A percentile compares a stretch with the other conserved stretches of the same genome.
These are phyloP conservation scores for Drosophila pseudoananassae DNA, from an alignment of 1,140 invertebrate species.

Conservation along the genomic window DNA sequence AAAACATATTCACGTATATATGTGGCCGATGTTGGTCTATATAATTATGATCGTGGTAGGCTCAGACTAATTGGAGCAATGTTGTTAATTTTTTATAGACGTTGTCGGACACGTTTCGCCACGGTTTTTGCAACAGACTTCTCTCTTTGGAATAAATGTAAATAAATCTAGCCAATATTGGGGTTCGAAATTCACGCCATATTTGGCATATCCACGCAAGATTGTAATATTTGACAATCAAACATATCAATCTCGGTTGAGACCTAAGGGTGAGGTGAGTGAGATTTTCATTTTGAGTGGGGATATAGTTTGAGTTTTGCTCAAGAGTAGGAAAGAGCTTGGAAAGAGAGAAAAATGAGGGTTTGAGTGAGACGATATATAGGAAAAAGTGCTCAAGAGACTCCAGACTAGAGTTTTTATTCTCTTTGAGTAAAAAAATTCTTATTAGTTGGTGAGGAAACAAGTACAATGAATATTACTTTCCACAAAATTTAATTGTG, in stretches of 20 bases:
- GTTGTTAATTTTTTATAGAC: slow-evolving; percentile 26
- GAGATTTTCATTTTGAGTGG: neutral
- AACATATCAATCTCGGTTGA: neutral
- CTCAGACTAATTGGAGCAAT: slow-evolving; percentile 21
- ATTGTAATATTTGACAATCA: slow-evolving; percentile 3
- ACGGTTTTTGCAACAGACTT: slow-evolving; percentile 17
- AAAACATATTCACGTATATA: neutral
- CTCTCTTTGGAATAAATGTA: slow-evolving; percentile 1
- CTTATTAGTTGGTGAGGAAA: neutral
- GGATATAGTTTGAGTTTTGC: neutral
- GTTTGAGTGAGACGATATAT: neutral
- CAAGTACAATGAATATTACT: neutral
- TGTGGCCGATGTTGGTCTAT: slow-evolving; percentile 1
- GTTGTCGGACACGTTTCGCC: slow-evolving; percentile 20
- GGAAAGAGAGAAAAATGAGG: neutral
- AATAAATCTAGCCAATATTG: slow-evolving; percentile 2
- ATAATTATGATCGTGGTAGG: slow-evolving; percentile 12
- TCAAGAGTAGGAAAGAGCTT: neutral
- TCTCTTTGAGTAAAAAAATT: neutral
- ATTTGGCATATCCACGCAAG: neutral
- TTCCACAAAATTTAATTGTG: neutral
- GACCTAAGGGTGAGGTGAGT: neutral
- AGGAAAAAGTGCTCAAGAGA: neutral
- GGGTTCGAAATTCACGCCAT: neutral
- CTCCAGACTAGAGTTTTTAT: neutral